Conservation (phyloP, 1,140 invertebrate genomes). For the Asbolus verrucosus region DNA sequence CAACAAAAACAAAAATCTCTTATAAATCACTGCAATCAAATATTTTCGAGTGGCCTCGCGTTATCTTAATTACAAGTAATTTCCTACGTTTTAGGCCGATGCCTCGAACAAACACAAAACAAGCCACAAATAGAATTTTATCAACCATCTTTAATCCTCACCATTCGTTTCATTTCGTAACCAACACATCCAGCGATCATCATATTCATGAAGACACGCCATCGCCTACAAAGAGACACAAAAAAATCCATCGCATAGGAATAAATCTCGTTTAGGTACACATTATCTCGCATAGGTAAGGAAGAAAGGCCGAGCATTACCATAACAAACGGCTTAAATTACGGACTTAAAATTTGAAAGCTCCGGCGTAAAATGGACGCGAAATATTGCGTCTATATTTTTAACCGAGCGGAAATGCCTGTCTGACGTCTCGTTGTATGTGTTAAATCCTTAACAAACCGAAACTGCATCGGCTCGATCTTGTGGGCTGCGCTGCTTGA, state of each 20-base stretch:
- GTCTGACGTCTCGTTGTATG: constrained; percentile 35
- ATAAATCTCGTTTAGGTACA: not conserved
- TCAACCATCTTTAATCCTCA: no score
- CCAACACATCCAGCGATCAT: not conserved
- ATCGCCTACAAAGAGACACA: not conserved
- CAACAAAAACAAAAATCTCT: not conserved
- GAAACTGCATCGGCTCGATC: constrained; percentile 19
- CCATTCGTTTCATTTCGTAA: not conserved
- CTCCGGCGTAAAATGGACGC: no score
- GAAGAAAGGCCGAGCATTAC: not conserved
- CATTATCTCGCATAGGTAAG: no score
- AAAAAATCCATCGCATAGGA: not conserved
- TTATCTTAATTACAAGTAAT: no score
- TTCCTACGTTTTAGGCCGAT: no score
- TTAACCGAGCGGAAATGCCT: constrained; percentile 35
- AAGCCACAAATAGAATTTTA: no score
- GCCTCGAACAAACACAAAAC: no score
- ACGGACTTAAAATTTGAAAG: not conserved
- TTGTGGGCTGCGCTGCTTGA: not conserved
- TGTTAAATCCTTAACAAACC: constrained; percentile 41
- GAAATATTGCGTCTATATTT: not conserved
- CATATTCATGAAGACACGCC: not conserved
- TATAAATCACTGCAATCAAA: constrained; percentile 7
- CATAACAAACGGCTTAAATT: constrained; percentile 9
- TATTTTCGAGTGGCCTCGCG: no score